Base-by-base conservation (phyloP, 2,797 vertebrate species). In the Melanogrammus aeglefinus region DNA sequence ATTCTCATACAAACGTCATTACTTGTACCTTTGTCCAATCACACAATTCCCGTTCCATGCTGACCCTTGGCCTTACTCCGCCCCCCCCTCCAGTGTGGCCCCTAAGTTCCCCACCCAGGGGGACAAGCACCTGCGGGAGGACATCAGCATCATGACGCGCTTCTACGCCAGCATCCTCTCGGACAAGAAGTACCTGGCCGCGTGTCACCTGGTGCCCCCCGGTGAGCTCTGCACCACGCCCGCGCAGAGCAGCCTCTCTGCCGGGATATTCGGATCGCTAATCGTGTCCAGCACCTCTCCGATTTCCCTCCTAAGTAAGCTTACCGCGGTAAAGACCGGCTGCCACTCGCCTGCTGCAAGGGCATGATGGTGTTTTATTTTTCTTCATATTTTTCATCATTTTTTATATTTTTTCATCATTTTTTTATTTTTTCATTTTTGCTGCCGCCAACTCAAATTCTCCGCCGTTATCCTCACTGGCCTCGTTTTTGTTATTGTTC, bases 151-250 rank as follows among this genome's bases (percentile, higher is more conserved):
- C 86, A 93, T 97, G 85, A 96, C 96, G 88, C 97, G 96, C 82
- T 99, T 99, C 92, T 99, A 98, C 92, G 97, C 97, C n/a, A 96
- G 93, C 13, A 97, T 99, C 96, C 96, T 99, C 83, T 99, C 98
- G 0, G 98, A 99, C 88, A 99, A 99, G 95, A 99, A 99, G 91
- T 99, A 99, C 89, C 93, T 99, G 86, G 96, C 96, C 0, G 97
- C 97, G 86, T 97, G 93, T 88, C 97, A 97, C 72, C 91, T 99
- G 9, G 97, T 97, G 75, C 96, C 97, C 27, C 97, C 96, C 18
- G 97, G 97, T 99, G 91, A 96, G 96, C 90, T 93, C 90, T 91
- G 93, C 85, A 89, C 91, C 86, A 92, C 91, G 86, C 92, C 94
- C 70, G 91, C 91, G 86, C 94, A 92, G 86, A 94, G 92, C 93